Evolutionary conservation across 2,888 invertebrate species (phyloP), one percentile per base, ranked within the genome.

Genomic region (Tenthredo notha): DNA sequence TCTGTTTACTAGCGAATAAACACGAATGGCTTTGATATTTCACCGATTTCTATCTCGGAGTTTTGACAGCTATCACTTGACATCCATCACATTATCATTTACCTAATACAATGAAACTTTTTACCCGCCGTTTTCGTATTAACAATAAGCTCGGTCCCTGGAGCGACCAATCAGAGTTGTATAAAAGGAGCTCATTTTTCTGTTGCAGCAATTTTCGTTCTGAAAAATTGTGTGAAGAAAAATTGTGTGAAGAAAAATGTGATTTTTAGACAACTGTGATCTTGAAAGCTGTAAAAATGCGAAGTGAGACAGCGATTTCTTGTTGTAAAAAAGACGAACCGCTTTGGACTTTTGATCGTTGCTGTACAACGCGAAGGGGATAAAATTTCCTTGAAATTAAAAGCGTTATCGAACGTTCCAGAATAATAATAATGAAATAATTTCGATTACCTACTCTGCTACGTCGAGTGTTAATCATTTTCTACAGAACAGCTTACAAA

Each of bases 391-490:
- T 21, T 72, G 0, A 40, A 72, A 72, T 72, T 72, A 10, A n/a
- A 29, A 75, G 75, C 25, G 15, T 29, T 50, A 47, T 75, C 25
- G 29, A 25, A 29, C 75, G 25, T 50, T 29, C 7, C 15, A 18
- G 29, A 50, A 29, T 77, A 50, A 50, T 50, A 77, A 80, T 61
- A 61, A 61, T 61, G 29, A 21, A 50, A 29, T 37, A 21, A 37
- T 37, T 58, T n/a, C 25, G 58, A 33, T 33, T 37, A 50, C 50
- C 43, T n/a, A 15, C 50, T 77, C 18, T 3, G 33, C 29, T n/a
- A 9, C n/a, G 50, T 77, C 18, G 18, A 54, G 77, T 50, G 29
- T 50, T 77, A 29, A 50, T 77, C 77, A 29, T 77, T 77, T 33
- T 50, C 29, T 50, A 18, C 15, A 2, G 33, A 29, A 50, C 33